Evolutionary conservation across 92 coral and sea anemone genomes (phyloP).

Genomic region (Anthopleura xanthogrammica): DNA sequence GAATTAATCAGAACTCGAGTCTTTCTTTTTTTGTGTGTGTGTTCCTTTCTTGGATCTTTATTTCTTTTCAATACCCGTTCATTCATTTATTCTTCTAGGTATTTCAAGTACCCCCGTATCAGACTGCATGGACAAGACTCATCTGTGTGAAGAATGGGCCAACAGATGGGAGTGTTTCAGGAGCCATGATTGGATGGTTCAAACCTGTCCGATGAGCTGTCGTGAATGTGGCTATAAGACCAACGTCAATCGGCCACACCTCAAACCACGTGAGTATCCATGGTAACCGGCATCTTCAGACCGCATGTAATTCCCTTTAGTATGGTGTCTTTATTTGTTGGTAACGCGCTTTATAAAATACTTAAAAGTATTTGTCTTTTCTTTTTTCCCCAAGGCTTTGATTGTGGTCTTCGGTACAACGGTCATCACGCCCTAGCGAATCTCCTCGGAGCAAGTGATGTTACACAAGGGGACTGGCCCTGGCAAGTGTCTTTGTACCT

Average conservation of each 20-base stretch:
- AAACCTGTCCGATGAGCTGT: slow-evolving; percentile 41
- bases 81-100: background rate
- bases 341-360: background rate
- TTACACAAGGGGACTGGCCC: slow-evolving; percentile 42
- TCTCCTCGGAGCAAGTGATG: slow-evolving; percentile 28
- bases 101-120: slow-evolving; percentile 4
- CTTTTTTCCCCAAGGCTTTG: slow-evolving; percentile 20
- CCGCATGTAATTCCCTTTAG: background rate
- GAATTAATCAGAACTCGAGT: too few relatives aligned
- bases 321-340: background rate
- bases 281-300: too few relatives aligned
- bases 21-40: too few relatives aligned
- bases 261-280: slow-evolving; percentile 31
- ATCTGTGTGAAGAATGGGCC: slow-evolving; percentile 40
- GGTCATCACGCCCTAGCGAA: background rate
- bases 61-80: too few relatives aligned
- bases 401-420: slow-evolving; percentile 40
- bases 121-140: slow-evolving; percentile 27
- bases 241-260: slow-evolving; percentile 24
- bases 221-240: slow-evolving; percentile 32
- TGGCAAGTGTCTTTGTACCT: slow-evolving; percentile 54
- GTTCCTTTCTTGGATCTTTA: too few relatives aligned
- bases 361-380: background rate
- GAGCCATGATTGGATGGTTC: slow-evolving; percentile 38
- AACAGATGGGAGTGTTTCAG: slow-evolving; percentile 40